phyloP scores from a whole-genome alignment of 2,888 invertebrate species.

The Cepaea hortensis region DNA sequence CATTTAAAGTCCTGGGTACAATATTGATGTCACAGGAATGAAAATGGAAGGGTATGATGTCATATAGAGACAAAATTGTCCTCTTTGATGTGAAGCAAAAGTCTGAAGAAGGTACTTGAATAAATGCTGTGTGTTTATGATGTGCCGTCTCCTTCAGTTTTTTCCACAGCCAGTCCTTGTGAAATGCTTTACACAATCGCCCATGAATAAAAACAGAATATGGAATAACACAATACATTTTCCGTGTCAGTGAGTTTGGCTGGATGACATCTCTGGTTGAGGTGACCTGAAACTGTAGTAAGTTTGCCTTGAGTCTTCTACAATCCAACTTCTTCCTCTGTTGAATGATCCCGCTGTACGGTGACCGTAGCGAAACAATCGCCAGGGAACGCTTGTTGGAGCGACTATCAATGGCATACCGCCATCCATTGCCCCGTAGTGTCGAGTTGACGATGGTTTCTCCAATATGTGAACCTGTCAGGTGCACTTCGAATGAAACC shows the following conservation, averaged over 20 bases:
- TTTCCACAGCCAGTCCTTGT: constrained; percentile 26
- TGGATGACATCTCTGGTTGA: constrained; percentile 53
- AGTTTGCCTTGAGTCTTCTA: constrained; percentile 52
- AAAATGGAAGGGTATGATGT: constrained; percentile 31
- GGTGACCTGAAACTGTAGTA: constrained; percentile 56
- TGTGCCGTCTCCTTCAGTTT: neutral
- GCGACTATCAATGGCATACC: constrained; percentile 62
- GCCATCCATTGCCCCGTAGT: constrained; percentile 77
- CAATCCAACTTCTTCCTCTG: constrained; percentile 55
- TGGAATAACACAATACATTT: constrained; percentile 47
- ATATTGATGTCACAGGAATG: constrained; percentile 13
- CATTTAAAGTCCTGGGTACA: neutral
- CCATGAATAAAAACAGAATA: constrained; percentile 60
- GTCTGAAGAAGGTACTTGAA: constrained; percentile 9
- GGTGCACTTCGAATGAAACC: constrained; percentile 55
- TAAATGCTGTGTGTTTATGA: neutral
- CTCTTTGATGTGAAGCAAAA: constrained; percentile 9
- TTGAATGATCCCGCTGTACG: constrained; percentile 58
- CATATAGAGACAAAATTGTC: constrained; percentile 29
- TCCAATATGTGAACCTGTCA: constrained; percentile 47
- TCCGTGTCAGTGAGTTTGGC: neutral
- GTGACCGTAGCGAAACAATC: constrained; percentile 56
- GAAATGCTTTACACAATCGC: constrained; percentile 54
- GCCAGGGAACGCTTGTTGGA: constrained; percentile 47
- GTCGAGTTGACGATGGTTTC: constrained; percentile 65